A percentile compares a stretch with the other conserved stretches of the same genome.
These are phyloP conservation scores for Sturmia bella DNA, from an alignment of 2,888 invertebrate species.

Conservation along the genomic window DNA sequence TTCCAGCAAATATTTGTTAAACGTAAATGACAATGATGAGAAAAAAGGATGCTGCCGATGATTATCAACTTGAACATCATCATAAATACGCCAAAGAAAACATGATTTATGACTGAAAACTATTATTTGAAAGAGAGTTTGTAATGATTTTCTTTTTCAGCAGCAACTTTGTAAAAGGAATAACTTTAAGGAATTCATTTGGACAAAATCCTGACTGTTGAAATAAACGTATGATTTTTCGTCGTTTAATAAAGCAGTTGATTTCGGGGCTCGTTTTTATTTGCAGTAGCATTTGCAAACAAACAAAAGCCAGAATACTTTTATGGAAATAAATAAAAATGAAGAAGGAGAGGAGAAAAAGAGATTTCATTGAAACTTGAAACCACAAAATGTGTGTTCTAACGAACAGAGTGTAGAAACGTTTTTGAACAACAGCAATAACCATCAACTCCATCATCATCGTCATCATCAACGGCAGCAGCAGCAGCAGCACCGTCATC, in stretches of 20 bases:
- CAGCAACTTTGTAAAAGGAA: conserved; percentile 6
- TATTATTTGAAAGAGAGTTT: neutral
- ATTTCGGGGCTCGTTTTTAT: neutral
- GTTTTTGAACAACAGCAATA: conserved; percentile 45
- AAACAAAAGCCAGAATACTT: conserved; percentile 49
- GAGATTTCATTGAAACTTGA: conserved; percentile 65
- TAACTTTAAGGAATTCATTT: conserved; percentile 2
- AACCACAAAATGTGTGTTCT: conserved; percentile 62
- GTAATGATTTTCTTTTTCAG: neutral
- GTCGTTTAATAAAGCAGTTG: conserved; percentile 27
- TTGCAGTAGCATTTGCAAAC: conserved; percentile 42
- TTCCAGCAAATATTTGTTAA: conserved; percentile 24
- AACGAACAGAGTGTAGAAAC: conserved; percentile 33
- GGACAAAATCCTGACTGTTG: conserved; percentile 34
- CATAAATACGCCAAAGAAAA: neutral
- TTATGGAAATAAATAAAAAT: conserved; percentile 23
- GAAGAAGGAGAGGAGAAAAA: conserved; percentile 2
- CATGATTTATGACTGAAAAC: conserved; percentile 29
- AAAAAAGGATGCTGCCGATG: neutral
- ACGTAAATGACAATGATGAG: conserved; percentile 16
- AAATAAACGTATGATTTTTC: neutral
- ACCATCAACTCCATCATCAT: conserved; percentile 40
- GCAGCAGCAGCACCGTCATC: conserved; percentile 25
- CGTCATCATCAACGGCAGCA: conserved; percentile 30
- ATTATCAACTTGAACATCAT: neutral